Percentiles rank a stretch among this genome's conserved stretches.
phyloP scores from a whole-genome alignment of 1,140 invertebrate species.

The Diabrotica undecimpunctata region DNA sequence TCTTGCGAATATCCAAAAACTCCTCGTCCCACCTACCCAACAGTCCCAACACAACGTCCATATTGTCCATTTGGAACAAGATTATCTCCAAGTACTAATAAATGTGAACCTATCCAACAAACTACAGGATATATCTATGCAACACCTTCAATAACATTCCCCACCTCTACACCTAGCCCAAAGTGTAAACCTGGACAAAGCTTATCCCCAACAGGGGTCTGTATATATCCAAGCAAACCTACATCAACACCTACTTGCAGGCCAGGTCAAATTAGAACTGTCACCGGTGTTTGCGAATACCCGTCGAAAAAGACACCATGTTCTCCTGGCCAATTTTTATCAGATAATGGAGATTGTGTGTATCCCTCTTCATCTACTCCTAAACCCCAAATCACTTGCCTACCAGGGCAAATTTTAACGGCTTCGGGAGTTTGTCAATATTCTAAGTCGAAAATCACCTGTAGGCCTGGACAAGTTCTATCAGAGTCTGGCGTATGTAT shows the following conservation, averaged over 20 bases:
- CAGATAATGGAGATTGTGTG: neutral
- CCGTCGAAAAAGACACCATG: neutral
- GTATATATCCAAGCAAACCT: no score
- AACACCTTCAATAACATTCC: no score
- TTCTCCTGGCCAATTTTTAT: neutral
- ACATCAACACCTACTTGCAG: neutral
- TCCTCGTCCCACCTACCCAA: neutral
- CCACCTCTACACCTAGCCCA: neutral
- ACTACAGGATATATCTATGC: neutral
- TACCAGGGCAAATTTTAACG: neutral
- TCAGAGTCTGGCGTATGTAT: neutral
- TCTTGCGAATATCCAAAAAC: constrained; percentile 13
- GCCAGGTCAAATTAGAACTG: neutral
- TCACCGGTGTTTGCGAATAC: neutral
- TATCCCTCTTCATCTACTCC: neutral
- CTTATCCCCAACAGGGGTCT: no score
- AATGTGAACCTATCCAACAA: neutral
- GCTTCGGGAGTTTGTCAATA: no score
- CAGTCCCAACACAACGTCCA: neutral
- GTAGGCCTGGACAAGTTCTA: neutral
- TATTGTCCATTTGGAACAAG: neutral
- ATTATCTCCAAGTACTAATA: constrained; percentile 9
- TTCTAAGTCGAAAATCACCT: neutral
- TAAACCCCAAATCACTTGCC: neutral
- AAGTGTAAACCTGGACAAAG: no score